Conservation (phyloP, 2,113 vertebrate genomes). For the Nerophis ophidion region DNA sequence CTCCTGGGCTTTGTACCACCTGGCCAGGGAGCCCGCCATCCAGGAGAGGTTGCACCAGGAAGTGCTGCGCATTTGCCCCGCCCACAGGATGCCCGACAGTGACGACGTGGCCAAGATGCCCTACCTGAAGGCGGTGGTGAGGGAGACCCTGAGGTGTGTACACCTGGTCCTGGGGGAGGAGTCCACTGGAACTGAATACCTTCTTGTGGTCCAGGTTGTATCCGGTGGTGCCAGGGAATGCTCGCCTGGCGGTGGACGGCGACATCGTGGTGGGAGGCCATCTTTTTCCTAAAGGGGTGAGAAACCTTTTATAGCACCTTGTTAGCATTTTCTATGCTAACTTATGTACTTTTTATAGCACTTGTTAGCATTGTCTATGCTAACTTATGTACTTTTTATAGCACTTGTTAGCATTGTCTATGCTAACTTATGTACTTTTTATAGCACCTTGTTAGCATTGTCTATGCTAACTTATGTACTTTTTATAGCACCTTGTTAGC, state of each 20-base stretch:
- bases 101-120: slow-evolving; percentile 73
- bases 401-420: too few species aligned
- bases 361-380: too few species aligned
- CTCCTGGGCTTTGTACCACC: slow-evolving; percentile 71
- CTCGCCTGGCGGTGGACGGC: slow-evolving; percentile 58
- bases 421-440: too few species aligned
- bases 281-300: slow-evolving; percentile 71
- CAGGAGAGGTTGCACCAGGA: slow-evolving; percentile 70
- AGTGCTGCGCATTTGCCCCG: slow-evolving; percentile 61
- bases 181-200: neutral
- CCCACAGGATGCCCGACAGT: slow-evolving; percentile 58
- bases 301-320: neutral
- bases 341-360: too few species aligned
- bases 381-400: too few species aligned
- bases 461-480: too few species aligned
- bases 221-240: slow-evolving; percentile 74
- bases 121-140: slow-evolving; percentile 70
- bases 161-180: too few species aligned
- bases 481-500: too few species aligned
- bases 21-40: slow-evolving; percentile 64
- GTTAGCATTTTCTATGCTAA: too few species aligned
- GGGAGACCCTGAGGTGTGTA: slow-evolving; percentile 72
- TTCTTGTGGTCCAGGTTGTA: slow-evolving; percentile 60
- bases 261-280: slow-evolving; percentile 68
- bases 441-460: too few species aligned